Evolutionary conservation across 2,113 vertebrate genomes (phyloP).

Genomic region (Gobio gobio): DNA sequence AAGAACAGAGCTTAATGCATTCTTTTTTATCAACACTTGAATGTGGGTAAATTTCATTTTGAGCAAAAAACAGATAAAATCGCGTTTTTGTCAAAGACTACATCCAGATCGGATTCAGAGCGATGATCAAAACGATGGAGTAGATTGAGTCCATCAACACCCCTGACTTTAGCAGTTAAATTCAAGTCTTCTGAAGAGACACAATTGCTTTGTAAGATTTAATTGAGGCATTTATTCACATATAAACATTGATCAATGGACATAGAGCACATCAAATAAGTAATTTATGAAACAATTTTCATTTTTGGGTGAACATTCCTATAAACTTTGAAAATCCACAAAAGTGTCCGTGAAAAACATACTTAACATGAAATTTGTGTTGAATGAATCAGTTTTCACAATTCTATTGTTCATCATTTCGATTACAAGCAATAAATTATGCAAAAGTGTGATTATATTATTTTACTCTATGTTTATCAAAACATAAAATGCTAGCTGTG

Average conservation of each 20-base stretch:
- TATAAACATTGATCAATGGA: not conserved
- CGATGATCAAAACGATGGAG: too few species aligned
- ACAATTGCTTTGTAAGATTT: not conserved
- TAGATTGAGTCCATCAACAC: too few species aligned
- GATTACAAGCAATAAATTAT: not conserved
- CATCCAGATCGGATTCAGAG: too few species aligned
- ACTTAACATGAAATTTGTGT: not conserved
- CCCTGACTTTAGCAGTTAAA: too few species aligned
- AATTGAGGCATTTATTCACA: not conserved
- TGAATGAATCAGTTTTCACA: not conserved
- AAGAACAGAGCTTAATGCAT: too few species aligned
- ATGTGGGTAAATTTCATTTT: too few species aligned
- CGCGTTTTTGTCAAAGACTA: too few species aligned
- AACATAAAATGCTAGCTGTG: not conserved
- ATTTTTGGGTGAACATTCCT: not conserved
- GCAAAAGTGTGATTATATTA: not conserved
- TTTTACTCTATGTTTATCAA: not conserved
- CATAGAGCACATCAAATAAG: not conserved
- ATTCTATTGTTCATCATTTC: not conserved
- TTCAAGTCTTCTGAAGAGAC: not conserved
- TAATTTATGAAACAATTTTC: too few species aligned
- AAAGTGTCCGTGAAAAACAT: not conserved
- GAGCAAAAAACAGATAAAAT: too few species aligned
- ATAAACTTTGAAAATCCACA: not conserved
- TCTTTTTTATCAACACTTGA: too few species aligned